Conservation (phyloP, 2,888 invertebrate genomes). For the Phyllotreta cruciferae region DNA sequence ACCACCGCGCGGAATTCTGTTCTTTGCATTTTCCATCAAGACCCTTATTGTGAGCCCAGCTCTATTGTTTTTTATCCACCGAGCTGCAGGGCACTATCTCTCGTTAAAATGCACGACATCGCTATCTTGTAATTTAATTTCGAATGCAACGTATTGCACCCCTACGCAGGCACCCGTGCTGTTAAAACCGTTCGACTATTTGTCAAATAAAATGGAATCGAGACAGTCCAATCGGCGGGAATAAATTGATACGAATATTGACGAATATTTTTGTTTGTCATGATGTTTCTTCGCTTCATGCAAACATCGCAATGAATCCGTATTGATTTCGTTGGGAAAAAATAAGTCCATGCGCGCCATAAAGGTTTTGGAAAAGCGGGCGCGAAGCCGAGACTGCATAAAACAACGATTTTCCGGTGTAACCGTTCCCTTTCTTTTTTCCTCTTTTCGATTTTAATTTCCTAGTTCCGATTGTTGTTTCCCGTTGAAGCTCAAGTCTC, state of each 20-base stretch:
- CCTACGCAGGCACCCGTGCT: too few species aligned
- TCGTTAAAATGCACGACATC: neutral
- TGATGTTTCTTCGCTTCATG: slow-evolving; percentile 42
- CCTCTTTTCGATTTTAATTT: slow-evolving; percentile 25
- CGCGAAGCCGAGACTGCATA: slow-evolving; percentile 52
- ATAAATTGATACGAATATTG: too few species aligned
- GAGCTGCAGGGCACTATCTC: neutral
- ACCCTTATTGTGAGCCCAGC: slow-evolving; percentile 30
- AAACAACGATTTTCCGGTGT: slow-evolving; percentile 51
- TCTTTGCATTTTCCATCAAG: slow-evolving; percentile 36
- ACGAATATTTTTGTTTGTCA: too few species aligned
- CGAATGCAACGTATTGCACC: too few species aligned
- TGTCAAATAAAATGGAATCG: too few species aligned
- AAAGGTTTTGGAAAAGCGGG: slow-evolving; percentile 52
- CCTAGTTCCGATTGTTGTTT: slow-evolving; percentile 30
- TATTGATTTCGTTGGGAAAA: slow-evolving; percentile 59
- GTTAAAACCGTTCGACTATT: too few species aligned
- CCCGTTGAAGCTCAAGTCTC: slow-evolving; percentile 6
- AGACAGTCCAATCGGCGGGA: too few species aligned
- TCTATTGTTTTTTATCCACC: slow-evolving; percentile 24
- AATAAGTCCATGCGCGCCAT: slow-evolving; percentile 60
- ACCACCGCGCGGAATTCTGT: slow-evolving; percentile 39
- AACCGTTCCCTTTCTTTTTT: slow-evolving; percentile 17
- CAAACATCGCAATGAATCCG: slow-evolving; percentile 45
- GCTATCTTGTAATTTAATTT: neutral